Percentiles rank a stretch among this genome's conserved stretches.
Evolutionary conservation across 2,888 invertebrate species (phyloP).

Genomic region (Eupithecia exiguata): DNA sequence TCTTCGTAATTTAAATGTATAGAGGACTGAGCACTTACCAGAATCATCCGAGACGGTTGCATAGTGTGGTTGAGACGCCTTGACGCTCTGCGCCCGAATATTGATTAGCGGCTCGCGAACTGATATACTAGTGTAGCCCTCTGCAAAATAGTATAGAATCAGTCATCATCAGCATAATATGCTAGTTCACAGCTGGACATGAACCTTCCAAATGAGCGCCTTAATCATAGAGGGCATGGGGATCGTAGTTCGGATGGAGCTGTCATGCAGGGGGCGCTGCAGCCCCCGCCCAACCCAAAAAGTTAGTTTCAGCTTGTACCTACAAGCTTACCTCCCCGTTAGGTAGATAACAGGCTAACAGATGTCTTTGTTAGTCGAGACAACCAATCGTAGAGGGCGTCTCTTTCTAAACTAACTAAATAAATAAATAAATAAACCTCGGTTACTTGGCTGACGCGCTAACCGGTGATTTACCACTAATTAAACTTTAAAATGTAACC

Average conservation of each 20-base stretch:
- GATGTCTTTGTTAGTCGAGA: too few species aligned
- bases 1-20: too few species aligned
- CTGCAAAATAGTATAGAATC: slow-evolving; percentile 71
- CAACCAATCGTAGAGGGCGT: background rate
- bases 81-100: slow-evolving; percentile 86
- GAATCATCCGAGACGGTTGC: slow-evolving; percentile 97
- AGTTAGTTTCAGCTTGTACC: too few species aligned
- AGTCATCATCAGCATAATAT: background rate
- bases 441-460: too few species aligned
- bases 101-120: slow-evolving; percentile 91
- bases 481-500: background rate
- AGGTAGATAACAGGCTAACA: too few species aligned
- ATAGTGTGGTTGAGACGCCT: slow-evolving; percentile 86
- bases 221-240: background rate
- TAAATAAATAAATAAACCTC: too few species aligned
- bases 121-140: slow-evolving; percentile 96
- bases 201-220: too few species aligned
- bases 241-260: background rate
- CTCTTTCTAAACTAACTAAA: background rate
- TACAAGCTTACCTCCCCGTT: too few species aligned
- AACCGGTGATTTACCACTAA: background rate
- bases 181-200: too few species aligned
- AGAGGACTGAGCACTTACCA: too few species aligned
- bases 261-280: background rate
- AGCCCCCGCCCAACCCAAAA: background rate